Percentiles rank a stretch among this genome's conserved stretches.
Evolutionary conservation across 1,140 invertebrate genomes (phyloP).

Genomic region (Carcinoscorpius rotundicauda): DNA sequence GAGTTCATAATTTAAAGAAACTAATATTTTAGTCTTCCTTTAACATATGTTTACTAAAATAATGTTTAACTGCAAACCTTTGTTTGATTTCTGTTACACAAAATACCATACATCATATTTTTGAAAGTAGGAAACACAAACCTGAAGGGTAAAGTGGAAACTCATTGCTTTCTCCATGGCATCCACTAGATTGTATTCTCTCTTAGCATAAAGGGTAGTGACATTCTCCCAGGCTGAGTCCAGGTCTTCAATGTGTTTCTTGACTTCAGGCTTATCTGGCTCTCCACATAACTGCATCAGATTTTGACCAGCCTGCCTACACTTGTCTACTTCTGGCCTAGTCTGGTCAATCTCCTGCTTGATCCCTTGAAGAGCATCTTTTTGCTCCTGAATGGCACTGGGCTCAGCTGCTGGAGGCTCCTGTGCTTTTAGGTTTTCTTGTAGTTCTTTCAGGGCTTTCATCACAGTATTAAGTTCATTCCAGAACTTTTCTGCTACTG

Average conservation of each 20-base stretch:
- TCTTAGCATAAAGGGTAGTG: conserved; percentile 77
- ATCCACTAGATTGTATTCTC: conserved; percentile 88
- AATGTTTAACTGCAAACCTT: too few species aligned
- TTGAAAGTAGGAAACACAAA: not conserved
- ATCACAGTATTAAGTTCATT: conserved; percentile 78
- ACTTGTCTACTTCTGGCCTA: conserved; percentile 88
- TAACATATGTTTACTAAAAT: not conserved
- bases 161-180: conserved; percentile 97
- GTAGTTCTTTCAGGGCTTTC: conserved; percentile 71
- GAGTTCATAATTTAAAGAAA: too few species aligned
- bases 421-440: conserved; percentile 72
- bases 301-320: conserved; percentile 74
- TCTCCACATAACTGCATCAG: conserved; percentile 88
- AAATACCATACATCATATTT: too few species aligned
- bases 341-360: conserved; percentile 82
- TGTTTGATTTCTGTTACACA: too few species aligned
- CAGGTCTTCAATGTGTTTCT: conserved; percentile 92
- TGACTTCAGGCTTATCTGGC: conserved; percentile 94
- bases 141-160: conserved; percentile 85
- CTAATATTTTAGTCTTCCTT: not conserved
- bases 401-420: conserved; percentile 87
- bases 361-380: conserved; percentile 76
- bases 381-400: conserved; percentile 83
- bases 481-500: conserved; percentile 90
- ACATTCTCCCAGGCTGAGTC: conserved; percentile 89